These are phyloP conservation scores for Ageneiosus marmoratus DNA, from an alignment of 2,113 vertebrate species.

Conservation along the genomic window DNA sequence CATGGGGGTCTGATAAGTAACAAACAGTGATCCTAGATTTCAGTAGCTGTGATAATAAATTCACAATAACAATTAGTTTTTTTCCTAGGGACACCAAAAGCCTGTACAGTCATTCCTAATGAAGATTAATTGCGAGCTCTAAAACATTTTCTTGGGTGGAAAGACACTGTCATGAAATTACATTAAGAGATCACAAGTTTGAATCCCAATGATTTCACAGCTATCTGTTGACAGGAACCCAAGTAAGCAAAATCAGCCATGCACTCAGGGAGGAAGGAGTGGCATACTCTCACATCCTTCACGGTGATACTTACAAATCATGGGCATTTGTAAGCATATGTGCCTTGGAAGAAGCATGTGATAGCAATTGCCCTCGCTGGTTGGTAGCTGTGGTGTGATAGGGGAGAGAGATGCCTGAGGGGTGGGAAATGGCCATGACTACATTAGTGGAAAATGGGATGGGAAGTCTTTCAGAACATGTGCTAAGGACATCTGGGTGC, in stretches of 20 bases:
- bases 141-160: background rate
- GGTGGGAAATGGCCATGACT: background rate
- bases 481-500: background rate
- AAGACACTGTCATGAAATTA: background rate
- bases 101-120: background rate
- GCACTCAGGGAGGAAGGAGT: background rate
- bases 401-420: background rate
- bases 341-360: too few relatives aligned
- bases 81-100: background rate
- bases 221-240: too few relatives aligned
- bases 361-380: background rate
- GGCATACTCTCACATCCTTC: background rate
- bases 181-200: background rate
- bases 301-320: background rate
- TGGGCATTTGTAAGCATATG: too few relatives aligned
- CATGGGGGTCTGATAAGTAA: background rate
- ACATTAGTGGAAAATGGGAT: background rate
- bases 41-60: background rate
- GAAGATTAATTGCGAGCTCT: background rate
- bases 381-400: background rate
- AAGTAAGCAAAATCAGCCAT: background rate
- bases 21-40: background rate
- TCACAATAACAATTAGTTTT: background rate
- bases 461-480: background rate
- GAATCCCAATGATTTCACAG: background rate